Conservation (phyloP, 2,888 invertebrate genomes). For the Blera fallax region DNA sequence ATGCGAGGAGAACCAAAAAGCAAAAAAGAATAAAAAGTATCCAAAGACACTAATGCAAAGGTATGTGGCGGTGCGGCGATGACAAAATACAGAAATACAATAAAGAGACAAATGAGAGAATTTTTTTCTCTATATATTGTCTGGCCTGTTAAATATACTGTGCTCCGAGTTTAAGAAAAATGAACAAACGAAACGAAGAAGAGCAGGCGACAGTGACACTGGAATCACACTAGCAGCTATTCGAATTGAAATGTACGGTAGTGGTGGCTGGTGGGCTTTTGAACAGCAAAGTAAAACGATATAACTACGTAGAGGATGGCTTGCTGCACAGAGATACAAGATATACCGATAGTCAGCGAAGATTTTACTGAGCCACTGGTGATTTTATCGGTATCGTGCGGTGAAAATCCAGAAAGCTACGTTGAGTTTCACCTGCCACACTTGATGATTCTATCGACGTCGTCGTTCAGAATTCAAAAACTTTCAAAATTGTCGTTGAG, state of each 20-base stretch:
- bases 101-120: slow-evolving; percentile 52
- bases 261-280: slow-evolving; percentile 32
- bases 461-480: no score
- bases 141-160: slow-evolving; percentile 39
- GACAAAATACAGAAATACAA: slow-evolving; percentile 40
- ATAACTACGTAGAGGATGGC: slow-evolving; percentile 2
- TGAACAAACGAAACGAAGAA: neutral
- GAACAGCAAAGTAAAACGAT: slow-evolving; percentile 19
- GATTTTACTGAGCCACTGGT: neutral
- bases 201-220: slow-evolving; percentile 9
- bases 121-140: slow-evolving; percentile 6
- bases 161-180: slow-evolving; percentile 9
- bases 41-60: slow-evolving; percentile 34
- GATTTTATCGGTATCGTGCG: no score
- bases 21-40: neutral
- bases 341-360: slow-evolving; percentile 4
- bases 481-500: no score
- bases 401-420: no score
- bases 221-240: slow-evolving; percentile 30
- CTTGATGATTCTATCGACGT: no score
- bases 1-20: neutral
- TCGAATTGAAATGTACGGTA: neutral
- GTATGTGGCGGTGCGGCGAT: slow-evolving; percentile 8
- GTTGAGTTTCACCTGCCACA: no score
- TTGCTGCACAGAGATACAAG: slow-evolving; percentile 21